Base-by-base conservation (phyloP, 2,113 vertebrate genomes). In the Rissa tridactyla region DNA sequence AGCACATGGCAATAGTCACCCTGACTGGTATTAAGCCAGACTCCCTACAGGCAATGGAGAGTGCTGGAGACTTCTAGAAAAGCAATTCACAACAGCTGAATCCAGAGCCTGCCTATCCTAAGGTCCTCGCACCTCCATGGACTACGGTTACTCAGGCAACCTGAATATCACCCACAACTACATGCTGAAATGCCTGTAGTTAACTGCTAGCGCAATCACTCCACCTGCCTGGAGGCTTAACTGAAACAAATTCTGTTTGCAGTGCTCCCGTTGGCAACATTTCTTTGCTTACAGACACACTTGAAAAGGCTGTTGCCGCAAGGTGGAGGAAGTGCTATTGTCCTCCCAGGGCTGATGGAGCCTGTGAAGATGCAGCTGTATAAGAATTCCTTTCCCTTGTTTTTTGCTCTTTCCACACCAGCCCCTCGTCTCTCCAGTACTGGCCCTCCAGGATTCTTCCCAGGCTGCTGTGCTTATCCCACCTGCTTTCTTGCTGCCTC, bases 81-180 rank as follows among this genome's bases (percentile, higher is more conserved):
- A 77, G 58, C 1, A 2, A 47, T 36, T 38, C 32, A 42, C 23
- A 76, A 25, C 26, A 72, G 52, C 6, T 6, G 5, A 69, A 68
- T 55, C 38, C 34, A 58, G 19, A 89, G 25, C 49, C 15, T 68
- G 22, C 21, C 42, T 23, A 36, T 70, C 42, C 61, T 21, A 10
- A 34, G 8, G 42, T 17, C 4, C 62, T 82, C 6, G 1, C 25
- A n/a, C 6, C 47, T 76, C n/a, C 2, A 0, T 1, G 4, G 26
- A 44, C 57, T 36, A 32, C 30, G 21, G 46, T 55, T 71, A 49
- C 51, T 85, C 46, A 62, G 42, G 21, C 12, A 78, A 49, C 36
- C 23, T 9, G 36, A 78, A 15, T 32, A 61, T 34, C 65, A 62
- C 10, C 46, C 61, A 70, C 47, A 68, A 51, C 6, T n/a, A 66